Base-by-base conservation (phyloP, 2,888 invertebrate genomes). In the Meliscaeva auricollis region DNA sequence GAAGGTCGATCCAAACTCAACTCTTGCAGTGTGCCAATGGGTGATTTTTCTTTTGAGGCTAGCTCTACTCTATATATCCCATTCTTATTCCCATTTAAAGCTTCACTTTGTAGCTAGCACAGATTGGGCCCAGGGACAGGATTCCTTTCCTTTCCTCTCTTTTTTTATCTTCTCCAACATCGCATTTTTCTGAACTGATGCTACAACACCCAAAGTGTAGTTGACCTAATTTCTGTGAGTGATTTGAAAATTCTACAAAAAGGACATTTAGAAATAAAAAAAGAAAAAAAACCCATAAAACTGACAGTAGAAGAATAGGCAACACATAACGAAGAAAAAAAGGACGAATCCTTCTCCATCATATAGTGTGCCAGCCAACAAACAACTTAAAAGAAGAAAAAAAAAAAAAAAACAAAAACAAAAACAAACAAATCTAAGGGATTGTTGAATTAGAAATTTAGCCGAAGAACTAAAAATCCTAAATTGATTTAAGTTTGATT, bases 401-500 rank as follows among this genome's bases (percentile, higher is more conserved):
- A 52, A 32, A 38, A 41, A 9, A 3, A 60, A 30, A 46, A 0
- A 32, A 30, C 1, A 17, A 52, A 30, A 41, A 38, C 35, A 44
- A 41, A 2, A 30, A 20, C 17, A 2, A 38, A 32, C 30, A 7
- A 9, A 54, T 20, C 50, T 41, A 75, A 73, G 50, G 83, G 84
- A 76, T 69, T 76, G 76, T 76, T 73, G 76, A 74, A 69, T 80
- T 77, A 69, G 85, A 69, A 77, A 80, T 81, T 77, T 73, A 77
- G 69, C 41, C 62, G 50, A 77, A 64, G 30, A 81, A 69, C 76
- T 77, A 74, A 77, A 84, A 80, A 77, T 73, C 80, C 76, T 68
- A 62, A 85, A 85, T 81, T 85, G 85, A 85, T 85, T 85, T 73
- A 85, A 85, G 80, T 81, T 76, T 81, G 76, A 85, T 85, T 85